Evolutionary conservation across 2,113 vertebrate genomes (phyloP), one percentile per base, ranked within the genome.

Genomic region (Salvelinus namaycush): DNA sequence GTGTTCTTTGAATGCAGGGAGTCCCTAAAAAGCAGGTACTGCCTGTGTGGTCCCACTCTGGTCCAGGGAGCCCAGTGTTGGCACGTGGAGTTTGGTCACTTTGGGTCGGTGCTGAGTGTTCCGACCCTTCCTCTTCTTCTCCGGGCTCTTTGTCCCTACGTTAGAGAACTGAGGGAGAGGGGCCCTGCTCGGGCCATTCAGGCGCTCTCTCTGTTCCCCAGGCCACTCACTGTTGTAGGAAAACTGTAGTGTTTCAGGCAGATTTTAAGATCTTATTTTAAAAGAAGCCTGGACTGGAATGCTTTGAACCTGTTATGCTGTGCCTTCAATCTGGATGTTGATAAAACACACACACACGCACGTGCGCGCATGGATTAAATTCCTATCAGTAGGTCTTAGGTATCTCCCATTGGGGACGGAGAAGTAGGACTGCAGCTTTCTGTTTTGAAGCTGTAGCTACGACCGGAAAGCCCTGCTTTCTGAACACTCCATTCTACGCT

Each of bases 231-330:
- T 66, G 26, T 82, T 76, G 54, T 68, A 74, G 81, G 39, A 75
- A 73, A 73, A 12, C 39, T 74, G 74, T 75, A 76, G 83, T 75
- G 71, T 81, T 85, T 85, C 83, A 88, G 65, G 72, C 77, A 73
- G 76, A 90, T 88, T 8, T 88, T 86, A 87, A 84, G 77, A 84
- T 74, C 79, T 82, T 68, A 71, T 11, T 80, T 83, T 76, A 74
- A 81, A 81, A 76, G 74, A 85, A 73, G 54, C 72, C 76, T 79
- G 81, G 26, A 1, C 69, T 74, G 70, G 67, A 39, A 14, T 7
- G 60, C 82, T 89, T 87, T 82, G 54, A 83, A 82, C 75, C 39
- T 22, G 62, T 48, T 73, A 22, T 39, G 76, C 71, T 83, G 70
- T 70, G 75, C 73, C 51, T 54, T 87, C 81, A 83, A 67, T 29